Conservation (phyloP, 2,797 vertebrate species). For the Orestias chungarensis region DNA sequence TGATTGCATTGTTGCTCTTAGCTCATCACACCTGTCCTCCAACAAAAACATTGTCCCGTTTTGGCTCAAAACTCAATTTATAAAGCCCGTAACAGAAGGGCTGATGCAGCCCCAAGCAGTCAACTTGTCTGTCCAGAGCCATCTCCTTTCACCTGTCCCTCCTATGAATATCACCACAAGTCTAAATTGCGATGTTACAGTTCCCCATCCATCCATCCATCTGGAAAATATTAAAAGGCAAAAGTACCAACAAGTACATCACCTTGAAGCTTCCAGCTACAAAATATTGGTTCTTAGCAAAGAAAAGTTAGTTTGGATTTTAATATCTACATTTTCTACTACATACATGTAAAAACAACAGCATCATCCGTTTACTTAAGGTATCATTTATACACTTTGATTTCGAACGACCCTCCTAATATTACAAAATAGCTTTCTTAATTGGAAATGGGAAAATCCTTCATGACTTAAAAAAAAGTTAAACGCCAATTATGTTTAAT, state of each 20-base stretch:
- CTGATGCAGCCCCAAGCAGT: slow-evolving; percentile 20
- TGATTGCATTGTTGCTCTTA: neutral
- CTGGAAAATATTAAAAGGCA: neutral
- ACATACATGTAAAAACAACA: neutral
- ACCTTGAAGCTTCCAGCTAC: neutral
- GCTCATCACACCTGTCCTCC: neutral
- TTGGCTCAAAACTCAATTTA: slow-evolving; percentile 24
- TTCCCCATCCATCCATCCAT: neutral
- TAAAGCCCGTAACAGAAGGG: slow-evolving; percentile 23
- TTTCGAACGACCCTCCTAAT: neutral
- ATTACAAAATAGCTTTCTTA: neutral
- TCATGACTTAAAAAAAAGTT: neutral
- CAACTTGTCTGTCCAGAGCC: slow-evolving; percentile 21
- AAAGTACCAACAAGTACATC: neutral
- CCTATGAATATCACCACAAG: neutral
- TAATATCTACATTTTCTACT: no score
- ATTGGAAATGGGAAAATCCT: neutral
- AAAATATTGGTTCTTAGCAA: neutral
- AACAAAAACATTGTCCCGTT: slow-evolving; percentile 1
- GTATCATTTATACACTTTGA: no score
- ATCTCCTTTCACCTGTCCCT: slow-evolving; percentile 16
- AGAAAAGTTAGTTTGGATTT: no score
- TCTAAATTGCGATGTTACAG: neutral
- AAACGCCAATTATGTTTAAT: no score
- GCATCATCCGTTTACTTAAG: no score